These are phyloP conservation scores for Bellardia bayeri DNA, from an alignment of 2,888 invertebrate genomes.

Conservation along the genomic window DNA sequence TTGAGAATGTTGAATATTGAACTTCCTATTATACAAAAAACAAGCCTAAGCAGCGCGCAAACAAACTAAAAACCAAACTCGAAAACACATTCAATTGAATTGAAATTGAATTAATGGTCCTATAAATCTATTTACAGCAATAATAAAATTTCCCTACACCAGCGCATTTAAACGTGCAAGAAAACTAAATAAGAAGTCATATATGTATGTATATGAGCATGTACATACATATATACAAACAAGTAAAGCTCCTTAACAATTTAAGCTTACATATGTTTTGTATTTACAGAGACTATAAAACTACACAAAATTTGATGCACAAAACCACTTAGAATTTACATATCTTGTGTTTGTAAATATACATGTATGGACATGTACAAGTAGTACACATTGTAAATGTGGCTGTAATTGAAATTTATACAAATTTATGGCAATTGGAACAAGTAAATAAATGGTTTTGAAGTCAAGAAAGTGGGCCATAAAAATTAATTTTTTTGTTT, in stretches of 20 bases:
- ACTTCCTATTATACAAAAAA: not conserved
- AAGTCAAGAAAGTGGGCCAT: not conserved
- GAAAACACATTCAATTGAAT: not conserved
- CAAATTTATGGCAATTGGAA: slow-evolving; percentile 29
- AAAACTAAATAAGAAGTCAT: not conserved
- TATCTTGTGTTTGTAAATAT: slow-evolving; percentile 22
- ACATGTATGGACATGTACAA: not conserved
- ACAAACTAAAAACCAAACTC: not conserved
- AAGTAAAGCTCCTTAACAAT: not conserved
- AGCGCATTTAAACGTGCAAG: not conserved
- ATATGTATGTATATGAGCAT: too few species aligned
- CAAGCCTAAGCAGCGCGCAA: slow-evolving; percentile 7
- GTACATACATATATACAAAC: too few species aligned
- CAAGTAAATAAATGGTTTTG: slow-evolving; percentile 11
- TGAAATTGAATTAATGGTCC: slow-evolving; percentile 41
- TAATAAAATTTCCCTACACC: not conserved
- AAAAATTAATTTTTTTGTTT: not conserved
- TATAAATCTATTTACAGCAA: slow-evolving; percentile 32
- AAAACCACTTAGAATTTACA: slow-evolving; percentile 48
- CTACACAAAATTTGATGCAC: not conserved
- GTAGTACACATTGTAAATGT: not conserved
- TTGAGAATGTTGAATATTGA: not conserved
- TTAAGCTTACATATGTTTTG: not conserved
- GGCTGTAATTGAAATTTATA: slow-evolving; percentile 34
- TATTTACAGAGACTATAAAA: not conserved